Percentiles rank a stretch among this genome's conserved stretches.
phyloP scores from a whole-genome alignment of 2,113 vertebrate genomes.

The Rhipidura dahli region DNA sequence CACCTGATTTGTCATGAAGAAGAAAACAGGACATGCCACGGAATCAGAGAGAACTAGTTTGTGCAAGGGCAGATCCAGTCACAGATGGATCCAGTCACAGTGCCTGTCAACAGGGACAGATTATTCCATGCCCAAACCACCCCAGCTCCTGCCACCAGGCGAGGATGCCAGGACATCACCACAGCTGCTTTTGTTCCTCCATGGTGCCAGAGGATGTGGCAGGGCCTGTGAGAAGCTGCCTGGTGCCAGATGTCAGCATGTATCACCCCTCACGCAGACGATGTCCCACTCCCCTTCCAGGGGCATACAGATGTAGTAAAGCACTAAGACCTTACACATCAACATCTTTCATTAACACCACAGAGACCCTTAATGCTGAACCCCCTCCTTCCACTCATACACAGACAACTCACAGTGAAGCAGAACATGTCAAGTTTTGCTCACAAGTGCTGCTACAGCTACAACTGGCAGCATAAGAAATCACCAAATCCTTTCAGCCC shows the following conservation, averaged over 20 bases:
- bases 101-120: not conserved
- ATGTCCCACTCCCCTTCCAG: not conserved
- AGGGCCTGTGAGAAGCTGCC: not conserved
- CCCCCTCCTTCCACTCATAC: not conserved
- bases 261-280: not conserved
- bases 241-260: not conserved
- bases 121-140: not conserved
- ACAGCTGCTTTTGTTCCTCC: not conserved
- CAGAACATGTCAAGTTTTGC: not conserved
- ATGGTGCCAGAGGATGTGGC: fast-evolving
- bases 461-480: not conserved
- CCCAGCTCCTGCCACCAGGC: not conserved
- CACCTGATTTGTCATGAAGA: not conserved
- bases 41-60: fast-evolving
- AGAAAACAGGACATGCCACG: fast-evolving
- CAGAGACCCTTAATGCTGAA: not conserved
- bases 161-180: not conserved
- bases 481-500: not conserved
- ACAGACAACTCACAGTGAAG: not conserved
- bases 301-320: not conserved
- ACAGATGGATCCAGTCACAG: no score
- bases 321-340: not conserved
- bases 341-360: not conserved
- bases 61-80: not conserved
- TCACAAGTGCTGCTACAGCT: not conserved